Conservation (phyloP, 2,888 invertebrate genomes). For the Drosophila sordidula region DNA sequence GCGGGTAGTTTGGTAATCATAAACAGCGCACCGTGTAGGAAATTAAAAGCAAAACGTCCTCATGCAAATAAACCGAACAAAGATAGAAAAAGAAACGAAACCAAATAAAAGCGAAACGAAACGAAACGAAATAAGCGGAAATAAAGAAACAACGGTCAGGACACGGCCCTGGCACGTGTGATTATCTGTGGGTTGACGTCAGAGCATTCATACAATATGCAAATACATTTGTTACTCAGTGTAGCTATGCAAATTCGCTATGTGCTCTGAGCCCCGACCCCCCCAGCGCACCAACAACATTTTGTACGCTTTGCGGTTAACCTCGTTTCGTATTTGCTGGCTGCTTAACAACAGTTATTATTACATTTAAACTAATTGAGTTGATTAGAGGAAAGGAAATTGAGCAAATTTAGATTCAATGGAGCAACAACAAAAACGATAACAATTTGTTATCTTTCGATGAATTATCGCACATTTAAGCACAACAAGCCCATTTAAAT, state of each 20-base stretch:
- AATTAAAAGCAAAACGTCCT: conserved; percentile 76
- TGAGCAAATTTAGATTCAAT: conserved; percentile 49
- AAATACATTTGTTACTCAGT: conserved; percentile 63
- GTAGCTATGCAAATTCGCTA: conserved; percentile 66
- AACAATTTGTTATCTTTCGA: conserved; percentile 12
- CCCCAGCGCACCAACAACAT: conserved; percentile 30
- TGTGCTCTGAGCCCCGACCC: not conserved
- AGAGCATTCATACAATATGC: conserved; percentile 67
- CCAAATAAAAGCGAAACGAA: conserved; percentile 9
- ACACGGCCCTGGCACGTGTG: conserved; percentile 58
- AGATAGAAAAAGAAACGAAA: conserved; percentile 17
- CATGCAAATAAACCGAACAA: conserved; percentile 48
- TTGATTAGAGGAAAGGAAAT: conserved; percentile 75
- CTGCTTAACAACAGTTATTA: conserved; percentile 66
- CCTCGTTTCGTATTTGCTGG: conserved; percentile 51
- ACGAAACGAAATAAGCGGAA: conserved; percentile 49
- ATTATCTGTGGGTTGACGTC: conserved; percentile 59
- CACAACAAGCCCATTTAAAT: conserved; percentile 1
- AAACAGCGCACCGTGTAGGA: conserved; percentile 70
- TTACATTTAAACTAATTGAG: conserved; percentile 74
- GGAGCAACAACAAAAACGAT: conserved; percentile 20
- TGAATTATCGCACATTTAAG: conserved; percentile 1
- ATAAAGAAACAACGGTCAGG: conserved; percentile 55
- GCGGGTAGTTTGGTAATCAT: conserved; percentile 65
- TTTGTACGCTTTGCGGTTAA: conserved; percentile 62